Conservation (phyloP, 1,140 invertebrate species). For the Saccostrea glomerata region DNA sequence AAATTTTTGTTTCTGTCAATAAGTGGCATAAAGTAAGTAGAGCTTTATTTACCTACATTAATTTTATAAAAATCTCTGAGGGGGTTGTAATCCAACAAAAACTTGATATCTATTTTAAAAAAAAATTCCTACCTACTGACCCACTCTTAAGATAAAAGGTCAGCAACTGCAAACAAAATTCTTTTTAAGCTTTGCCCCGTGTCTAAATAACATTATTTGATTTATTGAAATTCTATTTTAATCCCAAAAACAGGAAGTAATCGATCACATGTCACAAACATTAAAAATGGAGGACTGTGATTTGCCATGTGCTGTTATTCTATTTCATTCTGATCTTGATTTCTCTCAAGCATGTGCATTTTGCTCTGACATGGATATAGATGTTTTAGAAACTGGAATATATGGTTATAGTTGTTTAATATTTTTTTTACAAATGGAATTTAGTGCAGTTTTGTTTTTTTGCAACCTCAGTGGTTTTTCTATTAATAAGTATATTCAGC, state of each 20-base stretch:
- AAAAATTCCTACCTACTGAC: no score
- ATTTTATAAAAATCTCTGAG: no score
- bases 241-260: neutral
- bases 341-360: slow-evolving; percentile 17
- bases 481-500: slow-evolving; percentile 9
- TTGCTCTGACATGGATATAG: slow-evolving; percentile 32
- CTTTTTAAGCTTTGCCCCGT: neutral
- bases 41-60: no score
- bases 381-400: slow-evolving; percentile 12
- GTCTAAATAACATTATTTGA: neutral
- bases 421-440: neutral
- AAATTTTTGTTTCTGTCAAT: no score
- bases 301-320: slow-evolving; percentile 1
- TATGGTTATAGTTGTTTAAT: slow-evolving; percentile 5
- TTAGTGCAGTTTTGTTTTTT: slow-evolving; percentile 11
- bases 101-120: no score
- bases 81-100: no score
- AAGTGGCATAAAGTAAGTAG: no score
- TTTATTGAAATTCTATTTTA: neutral
- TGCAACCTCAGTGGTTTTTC: neutral
- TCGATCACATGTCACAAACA: neutral
- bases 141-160: no score
- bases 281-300: neutral
- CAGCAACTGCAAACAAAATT: neutral
- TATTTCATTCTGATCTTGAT: slow-evolving; percentile 13